phyloP scores from a whole-genome alignment of 1,140 invertebrate genomes.

The Berghia stephanieae region DNA sequence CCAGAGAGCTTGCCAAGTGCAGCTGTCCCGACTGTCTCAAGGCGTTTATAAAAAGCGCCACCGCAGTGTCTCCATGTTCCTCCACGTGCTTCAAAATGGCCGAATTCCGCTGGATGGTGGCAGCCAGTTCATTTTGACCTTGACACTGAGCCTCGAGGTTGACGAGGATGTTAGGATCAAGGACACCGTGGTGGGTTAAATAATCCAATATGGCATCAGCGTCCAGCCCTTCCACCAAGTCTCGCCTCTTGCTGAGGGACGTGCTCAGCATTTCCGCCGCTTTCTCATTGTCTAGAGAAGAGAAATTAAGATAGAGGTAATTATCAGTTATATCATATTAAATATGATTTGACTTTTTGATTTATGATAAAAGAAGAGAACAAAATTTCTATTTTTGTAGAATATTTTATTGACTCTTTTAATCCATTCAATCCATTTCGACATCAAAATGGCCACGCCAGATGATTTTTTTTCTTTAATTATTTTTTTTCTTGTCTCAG shows the following conservation, averaged over 20 bases:
- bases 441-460: no score
- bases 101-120: constrained; percentile 49
- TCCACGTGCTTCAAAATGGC: constrained; percentile 57
- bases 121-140: constrained; percentile 15
- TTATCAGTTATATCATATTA: neutral
- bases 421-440: no score
- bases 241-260: constrained; percentile 47
- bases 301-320: neutral
- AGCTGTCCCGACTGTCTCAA: constrained; percentile 62
- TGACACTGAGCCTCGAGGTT: constrained; percentile 34
- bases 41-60: constrained; percentile 62
- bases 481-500: no score
- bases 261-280: constrained; percentile 41
- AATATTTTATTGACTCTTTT: no score
- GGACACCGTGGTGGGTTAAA: constrained; percentile 61
- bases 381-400: no score
- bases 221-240: constrained; percentile 61
- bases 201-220: constrained; percentile 61
- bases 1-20: constrained; percentile 58
- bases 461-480: no score
- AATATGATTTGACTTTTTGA: no score
- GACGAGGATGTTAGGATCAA: constrained; percentile 45
- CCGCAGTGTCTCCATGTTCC: constrained; percentile 47
- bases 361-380: no score
- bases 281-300: constrained; percentile 35